Conservation (phyloP, 2,797 vertebrate species). For the Austrolebias charrua region DNA sequence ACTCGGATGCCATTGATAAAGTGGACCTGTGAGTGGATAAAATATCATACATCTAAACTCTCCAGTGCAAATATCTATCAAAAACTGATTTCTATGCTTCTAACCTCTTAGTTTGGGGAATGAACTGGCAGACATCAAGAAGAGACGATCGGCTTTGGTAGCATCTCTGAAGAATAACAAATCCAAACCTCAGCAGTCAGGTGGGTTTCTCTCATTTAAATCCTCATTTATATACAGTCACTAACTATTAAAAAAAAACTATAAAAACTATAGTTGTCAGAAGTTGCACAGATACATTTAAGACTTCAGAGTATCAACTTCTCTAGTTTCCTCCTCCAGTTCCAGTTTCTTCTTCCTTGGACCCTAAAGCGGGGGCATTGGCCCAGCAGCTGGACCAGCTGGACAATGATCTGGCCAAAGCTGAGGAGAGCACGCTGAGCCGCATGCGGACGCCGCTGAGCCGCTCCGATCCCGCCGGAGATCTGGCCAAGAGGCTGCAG, state of each 20-base stretch:
- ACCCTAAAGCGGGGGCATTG: conserved; percentile 80
- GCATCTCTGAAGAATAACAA: conserved; percentile 75
- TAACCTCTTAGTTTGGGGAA: conserved; percentile 79
- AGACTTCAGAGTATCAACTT: background rate
- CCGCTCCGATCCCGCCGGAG: conserved; percentile 75
- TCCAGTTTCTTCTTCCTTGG: conserved; percentile 58
- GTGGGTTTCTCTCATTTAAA: conserved; percentile 49
- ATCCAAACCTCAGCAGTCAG: conserved; percentile 58
- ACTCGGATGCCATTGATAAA: conserved; percentile 82
- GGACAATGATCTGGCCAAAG: conserved; percentile 77
- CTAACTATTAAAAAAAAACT: too few relatives aligned
- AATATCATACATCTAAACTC: background rate
- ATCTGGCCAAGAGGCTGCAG: conserved; percentile 84
- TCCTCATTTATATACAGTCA: background rate
- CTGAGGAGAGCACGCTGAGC: conserved; percentile 81
- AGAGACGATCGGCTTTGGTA: conserved; percentile 76
- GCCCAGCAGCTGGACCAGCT: conserved; percentile 81
- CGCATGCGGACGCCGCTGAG: conserved; percentile 84
- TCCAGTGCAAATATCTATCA: too few relatives aligned
- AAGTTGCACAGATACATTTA: background rate
- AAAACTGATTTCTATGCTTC: background rate
- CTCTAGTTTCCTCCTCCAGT: conserved; percentile 47
- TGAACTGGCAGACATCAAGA: conserved; percentile 86
- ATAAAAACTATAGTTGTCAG: too few relatives aligned
- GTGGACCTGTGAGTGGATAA: conserved; percentile 81